These are phyloP conservation scores for Chaenocephalus aceratus DNA, from an alignment of 2,113 vertebrate species.

Conservation along the genomic window DNA sequence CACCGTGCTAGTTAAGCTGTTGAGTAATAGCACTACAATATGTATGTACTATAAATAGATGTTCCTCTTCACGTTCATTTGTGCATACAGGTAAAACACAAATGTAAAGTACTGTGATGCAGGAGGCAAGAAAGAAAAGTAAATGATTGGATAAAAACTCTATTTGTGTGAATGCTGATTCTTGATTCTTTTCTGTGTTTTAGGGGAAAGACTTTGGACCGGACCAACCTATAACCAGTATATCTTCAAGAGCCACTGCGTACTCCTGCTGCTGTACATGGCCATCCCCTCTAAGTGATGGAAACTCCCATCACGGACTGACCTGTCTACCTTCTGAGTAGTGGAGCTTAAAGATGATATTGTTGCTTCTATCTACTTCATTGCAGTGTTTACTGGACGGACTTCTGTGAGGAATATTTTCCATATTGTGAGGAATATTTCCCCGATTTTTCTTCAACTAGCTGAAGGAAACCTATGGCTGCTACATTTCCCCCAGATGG, in stretches of 20 bases:
- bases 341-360: slow-evolving; percentile 35
- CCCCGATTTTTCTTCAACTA: slow-evolving; percentile 17
- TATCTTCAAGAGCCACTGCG: neutral
- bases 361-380: slow-evolving; percentile 15
- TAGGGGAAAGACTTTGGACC: slow-evolving; percentile 47
- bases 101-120: slow-evolving; percentile 4
- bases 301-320: slow-evolving; percentile 37
- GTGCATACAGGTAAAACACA: slow-evolving; percentile 2
- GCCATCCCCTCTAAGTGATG: slow-evolving; percentile 21
- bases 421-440: slow-evolving; percentile 47
- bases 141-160: neutral
- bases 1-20: slow-evolving; percentile 13
- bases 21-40: slow-evolving; percentile 2
- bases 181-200: slow-evolving; percentile 44
- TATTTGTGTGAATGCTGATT: slow-evolving; percentile 24
- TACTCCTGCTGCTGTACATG: slow-evolving; percentile 1
- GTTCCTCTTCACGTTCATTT: slow-evolving; percentile 4
- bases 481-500: slow-evolving; percentile 27
- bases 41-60: slow-evolving; percentile 8
- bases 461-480: slow-evolving; percentile 49
- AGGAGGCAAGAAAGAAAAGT: neutral
- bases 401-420: slow-evolving; percentile 49
- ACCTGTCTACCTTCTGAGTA: slow-evolving; percentile 28
- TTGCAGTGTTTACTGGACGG: slow-evolving; percentile 12
- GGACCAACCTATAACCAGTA: neutral